A percentile compares a stretch with the other conserved stretches of the same genome.
phyloP scores from a whole-genome alignment of 2,797 vertebrate genomes.

The Cephalopachus bancanus region DNA sequence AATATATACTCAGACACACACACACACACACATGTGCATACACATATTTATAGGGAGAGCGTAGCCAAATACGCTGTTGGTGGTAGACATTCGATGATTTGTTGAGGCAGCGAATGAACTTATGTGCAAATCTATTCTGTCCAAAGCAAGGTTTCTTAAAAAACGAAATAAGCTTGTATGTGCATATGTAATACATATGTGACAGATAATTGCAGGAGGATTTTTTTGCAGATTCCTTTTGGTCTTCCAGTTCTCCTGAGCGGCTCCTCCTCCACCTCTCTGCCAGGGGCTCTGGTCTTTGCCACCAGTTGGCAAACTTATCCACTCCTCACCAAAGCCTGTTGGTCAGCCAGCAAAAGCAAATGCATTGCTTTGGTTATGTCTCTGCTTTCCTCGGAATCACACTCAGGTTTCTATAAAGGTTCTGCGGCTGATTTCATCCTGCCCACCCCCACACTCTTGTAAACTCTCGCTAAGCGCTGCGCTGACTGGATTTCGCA shows the following conservation, averaged over 20 bases:
- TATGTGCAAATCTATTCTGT: background rate
- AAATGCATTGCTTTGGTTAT: background rate
- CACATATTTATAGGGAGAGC: background rate
- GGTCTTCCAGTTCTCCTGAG: background rate
- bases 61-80: background rate
- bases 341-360: slow-evolving; percentile 59
- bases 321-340: slow-evolving; percentile 17
- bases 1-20: background rate
- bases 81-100: slow-evolving; percentile 36
- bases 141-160: background rate
- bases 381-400: slow-evolving; percentile 16
- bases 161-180: slow-evolving; percentile 12
- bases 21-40: background rate
- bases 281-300: background rate
- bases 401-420: slow-evolving; percentile 33
- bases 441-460: background rate
- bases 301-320: slow-evolving; percentile 14
- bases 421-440: background rate
- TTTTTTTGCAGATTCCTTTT: background rate
- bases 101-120: slow-evolving; percentile 44
- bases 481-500: background rate
- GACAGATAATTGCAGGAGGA: background rate
- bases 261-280: background rate
- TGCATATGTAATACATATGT: background rate
- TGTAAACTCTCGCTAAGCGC: background rate